Conservation (phyloP, 2,797 vertebrate species). For the Emydoidea blandingii region DNA sequence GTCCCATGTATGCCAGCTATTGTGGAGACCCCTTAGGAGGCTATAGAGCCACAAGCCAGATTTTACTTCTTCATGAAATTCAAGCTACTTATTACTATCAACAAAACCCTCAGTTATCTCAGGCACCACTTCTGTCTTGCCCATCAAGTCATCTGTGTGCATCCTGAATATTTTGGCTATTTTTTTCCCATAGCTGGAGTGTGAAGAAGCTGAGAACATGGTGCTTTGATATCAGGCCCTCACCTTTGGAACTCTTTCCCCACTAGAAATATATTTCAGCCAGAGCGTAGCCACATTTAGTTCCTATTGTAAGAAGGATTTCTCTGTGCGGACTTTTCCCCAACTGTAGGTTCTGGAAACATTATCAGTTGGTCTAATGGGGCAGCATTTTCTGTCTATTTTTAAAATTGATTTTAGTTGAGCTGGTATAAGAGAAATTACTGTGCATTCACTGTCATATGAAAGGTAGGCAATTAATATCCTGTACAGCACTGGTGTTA, state of each 20-base stretch:
- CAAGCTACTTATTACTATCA: not conserved
- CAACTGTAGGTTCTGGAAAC: not conserved
- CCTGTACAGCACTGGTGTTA: fast-evolving
- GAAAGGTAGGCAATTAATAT: not conserved
- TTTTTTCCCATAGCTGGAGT: not conserved
- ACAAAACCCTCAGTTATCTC: not conserved
- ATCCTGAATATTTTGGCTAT: not conserved
- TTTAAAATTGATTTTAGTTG: not conserved
- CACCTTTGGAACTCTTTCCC: not conserved
- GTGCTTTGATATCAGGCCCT: not conserved
- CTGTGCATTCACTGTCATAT: fast-evolving
- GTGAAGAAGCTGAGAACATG: not conserved
- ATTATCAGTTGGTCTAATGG: not conserved
- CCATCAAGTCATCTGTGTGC: not conserved
- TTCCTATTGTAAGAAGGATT: not conserved
- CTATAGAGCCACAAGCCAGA: not conserved
- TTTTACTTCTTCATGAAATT: not conserved
- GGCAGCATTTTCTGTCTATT: not conserved
- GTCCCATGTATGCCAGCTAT: not conserved
- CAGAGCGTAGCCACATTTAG: not conserved
- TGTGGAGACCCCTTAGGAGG: slow-evolving; percentile 9
- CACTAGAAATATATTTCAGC: not conserved
- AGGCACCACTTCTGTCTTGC: not conserved
- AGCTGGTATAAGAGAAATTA: not conserved
- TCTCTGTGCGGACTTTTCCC: fast-evolving